A percentile compares a stretch with the other conserved stretches of the same genome.
Conservation (phyloP, 2,113 vertebrate genomes). For the Corvus cornix region DNA sequence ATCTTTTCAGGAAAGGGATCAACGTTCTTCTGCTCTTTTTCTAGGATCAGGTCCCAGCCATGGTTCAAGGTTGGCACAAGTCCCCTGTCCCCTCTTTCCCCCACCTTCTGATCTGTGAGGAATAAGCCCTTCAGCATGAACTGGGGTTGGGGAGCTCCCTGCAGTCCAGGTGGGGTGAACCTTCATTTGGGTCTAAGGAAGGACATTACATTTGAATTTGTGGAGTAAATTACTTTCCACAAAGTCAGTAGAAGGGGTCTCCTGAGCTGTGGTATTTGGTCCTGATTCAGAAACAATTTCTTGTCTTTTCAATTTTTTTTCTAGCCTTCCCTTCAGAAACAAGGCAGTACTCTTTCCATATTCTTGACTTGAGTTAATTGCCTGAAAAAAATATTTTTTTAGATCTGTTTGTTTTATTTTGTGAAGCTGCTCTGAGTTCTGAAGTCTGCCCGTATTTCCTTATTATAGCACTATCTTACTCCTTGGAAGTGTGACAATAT, state of each 20-base stretch:
- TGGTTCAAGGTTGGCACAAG: background rate
- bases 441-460: background rate
- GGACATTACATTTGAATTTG: background rate
- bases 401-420: slow-evolving; percentile 11
- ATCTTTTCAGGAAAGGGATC: background rate
- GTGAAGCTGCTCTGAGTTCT: background rate
- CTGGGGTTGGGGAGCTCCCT: background rate
- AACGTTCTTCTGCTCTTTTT: background rate
- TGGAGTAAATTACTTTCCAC: background rate
- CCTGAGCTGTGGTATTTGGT: background rate
- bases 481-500: background rate
- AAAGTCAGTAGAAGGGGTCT: background rate
- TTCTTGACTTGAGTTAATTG: background rate
- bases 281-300: background rate
- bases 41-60: background rate
- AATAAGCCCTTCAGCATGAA: background rate
- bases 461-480: background rate
- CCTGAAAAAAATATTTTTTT: slow-evolving; percentile 10
- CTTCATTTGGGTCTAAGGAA: background rate
- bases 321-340: background rate
- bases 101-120: background rate
- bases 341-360: background rate
- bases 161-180: background rate
- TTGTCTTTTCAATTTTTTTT: background rate
- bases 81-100: background rate